A percentile compares a stretch with the other conserved stretches of the same genome.
phyloP scores from a whole-genome alignment of 1,140 invertebrate species.

The Spodoptera frugiperda region DNA sequence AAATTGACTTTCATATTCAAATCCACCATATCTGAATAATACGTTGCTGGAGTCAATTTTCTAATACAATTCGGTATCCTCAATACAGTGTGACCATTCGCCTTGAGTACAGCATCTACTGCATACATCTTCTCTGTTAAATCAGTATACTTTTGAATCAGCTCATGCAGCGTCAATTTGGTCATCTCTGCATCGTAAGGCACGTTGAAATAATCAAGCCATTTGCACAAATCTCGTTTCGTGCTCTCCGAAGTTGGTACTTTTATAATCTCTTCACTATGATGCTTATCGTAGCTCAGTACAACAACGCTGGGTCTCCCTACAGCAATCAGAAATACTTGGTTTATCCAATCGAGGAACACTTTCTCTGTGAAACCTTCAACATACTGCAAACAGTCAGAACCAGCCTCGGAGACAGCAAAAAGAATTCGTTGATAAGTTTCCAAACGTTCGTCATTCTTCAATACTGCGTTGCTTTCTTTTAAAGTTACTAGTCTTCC shows the following conservation, averaged over 20 bases:
- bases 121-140: slow-evolving; percentile 49
- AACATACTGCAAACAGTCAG: slow-evolving; percentile 30
- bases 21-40: neutral
- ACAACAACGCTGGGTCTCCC: slow-evolving; percentile 54
- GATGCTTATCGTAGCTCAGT: slow-evolving; percentile 51
- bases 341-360: slow-evolving; percentile 51
- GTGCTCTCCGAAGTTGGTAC: slow-evolving; percentile 52
- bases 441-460: slow-evolving; percentile 25
- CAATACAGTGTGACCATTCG: slow-evolving; percentile 50
- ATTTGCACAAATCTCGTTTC: slow-evolving; percentile 59
- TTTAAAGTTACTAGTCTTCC: neutral
- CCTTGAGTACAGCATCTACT: slow-evolving; percentile 53
- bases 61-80: slow-evolving; percentile 56
- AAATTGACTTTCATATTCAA: neutral
- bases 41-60: slow-evolving; percentile 46
- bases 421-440: slow-evolving; percentile 20
- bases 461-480: neutral
- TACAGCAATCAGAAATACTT: slow-evolving; percentile 39
- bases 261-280: slow-evolving; percentile 34
- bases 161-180: slow-evolving; percentile 54
- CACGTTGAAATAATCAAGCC: slow-evolving; percentile 57
- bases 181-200: slow-evolving; percentile 53
- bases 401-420: slow-evolving; percentile 43
- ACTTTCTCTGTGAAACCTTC: slow-evolving; percentile 12
- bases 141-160: slow-evolving; percentile 57